Evolutionary conservation across 2,888 invertebrate genomes (phyloP).

Genomic region (Syrphus vitripennis): DNA sequence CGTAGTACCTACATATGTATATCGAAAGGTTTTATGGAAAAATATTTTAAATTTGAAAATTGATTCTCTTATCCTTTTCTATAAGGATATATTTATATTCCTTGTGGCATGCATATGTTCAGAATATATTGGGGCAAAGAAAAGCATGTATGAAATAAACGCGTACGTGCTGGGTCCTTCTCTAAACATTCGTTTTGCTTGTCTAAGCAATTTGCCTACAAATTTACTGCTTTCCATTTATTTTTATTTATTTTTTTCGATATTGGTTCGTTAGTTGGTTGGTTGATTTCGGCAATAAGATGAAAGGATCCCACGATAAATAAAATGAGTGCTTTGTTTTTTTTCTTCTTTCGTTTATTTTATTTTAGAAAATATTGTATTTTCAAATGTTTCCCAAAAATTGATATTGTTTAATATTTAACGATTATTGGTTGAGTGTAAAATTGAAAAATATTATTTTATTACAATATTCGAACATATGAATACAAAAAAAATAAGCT

Average conservation of each 20-base stretch:
- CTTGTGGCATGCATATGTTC: slow-evolving; percentile 58
- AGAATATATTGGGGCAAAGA: neutral
- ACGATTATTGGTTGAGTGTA: slow-evolving; percentile 55
- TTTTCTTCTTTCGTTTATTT: neutral
- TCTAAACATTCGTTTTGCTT: slow-evolving; percentile 41
- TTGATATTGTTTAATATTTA: slow-evolving; percentile 68
- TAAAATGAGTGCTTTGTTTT: slow-evolving; percentile 26
- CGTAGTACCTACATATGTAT: neutral
- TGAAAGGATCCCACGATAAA: slow-evolving; percentile 32
- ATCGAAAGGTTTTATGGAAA: slow-evolving; percentile 58
- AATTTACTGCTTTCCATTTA: slow-evolving; percentile 71
- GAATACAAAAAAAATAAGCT: too few species aligned
- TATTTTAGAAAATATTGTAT: slow-evolving; percentile 5
- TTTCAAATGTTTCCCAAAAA: slow-evolving; percentile 41
- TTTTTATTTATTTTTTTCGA: slow-evolving; percentile 62
- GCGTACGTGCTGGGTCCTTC: slow-evolving; percentile 28
- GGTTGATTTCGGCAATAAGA: slow-evolving; percentile 48
- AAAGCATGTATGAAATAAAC: neutral
- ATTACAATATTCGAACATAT: too few species aligned
- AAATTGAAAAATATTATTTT: slow-evolving; percentile 43
- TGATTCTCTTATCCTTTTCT: slow-evolving; percentile 57
- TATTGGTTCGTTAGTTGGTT: slow-evolving; percentile 55
- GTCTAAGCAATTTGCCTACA: slow-evolving; percentile 69
- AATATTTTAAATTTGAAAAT: slow-evolving; percentile 66
- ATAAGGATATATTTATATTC: slow-evolving; percentile 6